These are phyloP conservation scores for Scaptomyza hsui DNA, from an alignment of 1,140 invertebrate genomes.

Conservation along the genomic window DNA sequence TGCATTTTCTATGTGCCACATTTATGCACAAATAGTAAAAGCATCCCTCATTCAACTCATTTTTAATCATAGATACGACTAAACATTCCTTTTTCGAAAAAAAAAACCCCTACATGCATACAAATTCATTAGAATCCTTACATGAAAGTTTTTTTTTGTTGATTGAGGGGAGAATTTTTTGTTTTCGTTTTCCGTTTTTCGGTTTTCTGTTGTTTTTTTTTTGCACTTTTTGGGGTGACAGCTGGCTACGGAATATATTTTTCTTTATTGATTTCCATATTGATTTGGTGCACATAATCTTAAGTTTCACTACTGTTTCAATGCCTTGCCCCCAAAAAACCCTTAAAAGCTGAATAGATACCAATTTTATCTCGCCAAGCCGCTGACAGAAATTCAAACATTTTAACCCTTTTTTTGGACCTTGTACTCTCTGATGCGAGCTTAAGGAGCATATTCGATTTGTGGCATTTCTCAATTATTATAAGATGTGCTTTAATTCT, in stretches of 20 bases:
- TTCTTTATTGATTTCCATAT: conserved; percentile 73
- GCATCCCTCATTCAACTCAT: background rate
- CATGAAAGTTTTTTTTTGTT: conserved; percentile 8
- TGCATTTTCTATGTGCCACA: background rate
- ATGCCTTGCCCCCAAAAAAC: conserved; percentile 26
- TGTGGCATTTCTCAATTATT: too few species aligned
- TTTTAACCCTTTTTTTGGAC: conserved; percentile 54
- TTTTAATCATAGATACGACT: background rate
- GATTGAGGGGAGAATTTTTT: conserved; percentile 34
- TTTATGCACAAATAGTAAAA: background rate
- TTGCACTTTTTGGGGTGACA: conserved; percentile 59
- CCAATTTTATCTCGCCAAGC: conserved; percentile 18
- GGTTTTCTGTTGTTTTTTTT: too few species aligned
- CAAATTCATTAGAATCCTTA: background rate
- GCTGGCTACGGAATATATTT: conserved; percentile 56
- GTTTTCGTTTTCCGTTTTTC: background rate
- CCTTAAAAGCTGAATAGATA: conserved; percentile 19
- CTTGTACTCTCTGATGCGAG: too few species aligned
- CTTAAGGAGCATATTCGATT: too few species aligned
- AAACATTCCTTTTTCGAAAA: background rate
- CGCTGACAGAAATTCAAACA: conserved; percentile 34
- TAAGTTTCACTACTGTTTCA: conserved; percentile 21
- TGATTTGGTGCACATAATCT: conserved; percentile 51
- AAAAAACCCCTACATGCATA: too few species aligned
- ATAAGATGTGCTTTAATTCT: too few species aligned